These are phyloP conservation scores for Dastarcus helophoroides DNA, from an alignment of 2,888 invertebrate genomes.

Conservation along the genomic window DNA sequence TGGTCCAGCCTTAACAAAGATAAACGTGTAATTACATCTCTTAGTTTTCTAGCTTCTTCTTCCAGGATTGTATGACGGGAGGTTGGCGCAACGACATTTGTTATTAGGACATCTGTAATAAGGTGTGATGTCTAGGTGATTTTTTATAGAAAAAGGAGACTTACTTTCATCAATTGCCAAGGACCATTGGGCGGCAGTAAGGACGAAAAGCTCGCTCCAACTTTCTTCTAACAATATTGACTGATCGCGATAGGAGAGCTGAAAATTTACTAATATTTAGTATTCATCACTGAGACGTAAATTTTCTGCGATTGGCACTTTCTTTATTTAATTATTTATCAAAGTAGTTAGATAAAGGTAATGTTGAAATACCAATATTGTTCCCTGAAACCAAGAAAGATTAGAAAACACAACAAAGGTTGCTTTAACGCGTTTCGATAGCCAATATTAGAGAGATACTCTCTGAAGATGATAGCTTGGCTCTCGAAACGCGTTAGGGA, in stretches of 20 bases:
- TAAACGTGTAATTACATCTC: conserved; percentile 54
- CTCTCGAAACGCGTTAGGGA: no score
- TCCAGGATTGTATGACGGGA: conserved; percentile 43
- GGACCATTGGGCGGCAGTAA: conserved; percentile 74
- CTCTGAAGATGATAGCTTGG: no score
- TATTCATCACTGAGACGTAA: no score
- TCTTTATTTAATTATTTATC: no score
- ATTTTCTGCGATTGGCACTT: no score
- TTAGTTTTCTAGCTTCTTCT: conserved; percentile 48
- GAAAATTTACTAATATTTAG: no score
- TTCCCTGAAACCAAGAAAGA: no score
- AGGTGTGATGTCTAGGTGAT: background rate
- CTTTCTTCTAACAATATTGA: conserved; percentile 61
- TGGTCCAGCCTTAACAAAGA: conserved; percentile 59
- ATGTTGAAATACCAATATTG: no score
- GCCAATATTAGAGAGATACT: no score
- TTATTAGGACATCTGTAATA: conserved; percentile 27
- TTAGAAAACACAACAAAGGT: no score
- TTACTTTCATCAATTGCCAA: conserved; percentile 63
- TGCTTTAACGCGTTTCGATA: no score
- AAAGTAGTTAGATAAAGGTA: no score
- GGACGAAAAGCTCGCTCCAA: conserved; percentile 74
- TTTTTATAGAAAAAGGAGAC: conserved; percentile 3
- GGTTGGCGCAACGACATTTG: conserved; percentile 38
- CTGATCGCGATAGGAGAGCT: conserved; percentile 61